Evolutionary conservation across 2,888 invertebrate genomes (phyloP).

Genomic region (Pollenia amentaria): DNA sequence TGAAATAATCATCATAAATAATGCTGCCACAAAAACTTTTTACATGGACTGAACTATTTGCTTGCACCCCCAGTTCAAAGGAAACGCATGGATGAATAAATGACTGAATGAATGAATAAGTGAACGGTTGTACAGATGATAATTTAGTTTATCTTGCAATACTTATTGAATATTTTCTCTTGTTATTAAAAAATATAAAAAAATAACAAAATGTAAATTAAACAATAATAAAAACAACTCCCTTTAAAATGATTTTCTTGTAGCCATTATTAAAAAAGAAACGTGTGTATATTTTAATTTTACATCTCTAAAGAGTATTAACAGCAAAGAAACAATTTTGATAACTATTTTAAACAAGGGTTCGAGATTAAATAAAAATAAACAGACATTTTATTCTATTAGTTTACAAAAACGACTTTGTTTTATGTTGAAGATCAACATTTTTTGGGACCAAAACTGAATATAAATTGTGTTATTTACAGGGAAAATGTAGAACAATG

Average conservation of each 20-base stretch:
- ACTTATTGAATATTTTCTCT: conserved; percentile 54
- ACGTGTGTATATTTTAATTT: conserved; percentile 23
- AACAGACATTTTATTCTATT: conserved; percentile 28
- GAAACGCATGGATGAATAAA: not conserved
- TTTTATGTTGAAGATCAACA: not conserved
- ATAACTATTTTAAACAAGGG: conserved; percentile 15
- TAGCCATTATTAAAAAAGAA: not conserved
- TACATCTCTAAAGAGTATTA: not conserved
- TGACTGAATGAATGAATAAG: not conserved
- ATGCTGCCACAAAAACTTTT: conserved; percentile 8
- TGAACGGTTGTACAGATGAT: conserved; percentile 11
- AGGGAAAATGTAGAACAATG: no score
- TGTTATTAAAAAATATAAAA: conserved; percentile 22
- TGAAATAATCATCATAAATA: conserved; percentile 27
- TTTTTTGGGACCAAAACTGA: not conserved
- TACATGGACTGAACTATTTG: not conserved
- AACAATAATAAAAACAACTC: conserved; percentile 65
- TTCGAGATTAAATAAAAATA: conserved; percentile 23
- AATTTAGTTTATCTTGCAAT: conserved; percentile 53
- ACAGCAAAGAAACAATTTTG: not conserved
- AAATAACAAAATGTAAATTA: conserved; percentile 68
- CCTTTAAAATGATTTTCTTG: conserved; percentile 22
- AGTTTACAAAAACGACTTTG: not conserved
- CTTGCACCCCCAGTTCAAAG: conserved; percentile 30
- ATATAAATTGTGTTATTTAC: no score